Conservation (phyloP, 1,140 invertebrate genomes). For the Lasioglossum baleicum region DNA sequence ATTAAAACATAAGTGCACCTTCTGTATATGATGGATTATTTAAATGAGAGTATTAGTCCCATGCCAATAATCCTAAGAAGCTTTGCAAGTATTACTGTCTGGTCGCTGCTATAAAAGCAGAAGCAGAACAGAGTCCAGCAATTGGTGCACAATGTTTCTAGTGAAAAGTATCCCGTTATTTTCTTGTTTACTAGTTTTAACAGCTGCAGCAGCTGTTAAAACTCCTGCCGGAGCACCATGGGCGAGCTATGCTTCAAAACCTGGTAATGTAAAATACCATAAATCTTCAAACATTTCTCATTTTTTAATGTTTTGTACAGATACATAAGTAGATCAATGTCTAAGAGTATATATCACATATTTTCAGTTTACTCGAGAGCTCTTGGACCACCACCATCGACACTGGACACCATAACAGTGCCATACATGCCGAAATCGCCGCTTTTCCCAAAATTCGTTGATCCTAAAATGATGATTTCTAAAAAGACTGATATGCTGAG, state of each 20-base stretch:
- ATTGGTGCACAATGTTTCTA: constrained; percentile 62
- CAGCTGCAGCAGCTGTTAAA: constrained; percentile 45
- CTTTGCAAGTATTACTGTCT: constrained; percentile 64
- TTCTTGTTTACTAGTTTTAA: constrained; percentile 48
- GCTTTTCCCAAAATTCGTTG: constrained; percentile 72
- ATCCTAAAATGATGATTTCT: constrained; percentile 69
- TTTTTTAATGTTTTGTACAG: constrained; percentile 4
- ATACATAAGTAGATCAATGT: neutral
- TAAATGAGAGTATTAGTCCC: constrained; percentile 62
- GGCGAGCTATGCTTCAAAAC: constrained; percentile 49
- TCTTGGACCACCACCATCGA: constrained; percentile 57
- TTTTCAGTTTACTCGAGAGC: constrained; percentile 65
- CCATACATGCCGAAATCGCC: constrained; percentile 70
- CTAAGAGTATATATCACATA: neutral
- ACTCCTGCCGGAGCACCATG: constrained; percentile 57
- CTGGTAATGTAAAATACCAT: constrained; percentile 64
- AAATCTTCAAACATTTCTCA: constrained; percentile 21
- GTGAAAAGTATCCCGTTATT: constrained; percentile 50
- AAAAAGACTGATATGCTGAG: constrained; percentile 71
- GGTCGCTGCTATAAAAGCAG: constrained; percentile 63
- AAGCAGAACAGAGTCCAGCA: neutral
- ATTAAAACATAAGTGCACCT: constrained; percentile 70
- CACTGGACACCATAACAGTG: constrained; percentile 66
- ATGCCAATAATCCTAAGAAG: constrained; percentile 52
- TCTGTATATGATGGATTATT: constrained; percentile 67